These are phyloP conservation scores for Ennomos fuscantarius DNA, from an alignment of 2,888 invertebrate genomes.

Conservation along the genomic window DNA sequence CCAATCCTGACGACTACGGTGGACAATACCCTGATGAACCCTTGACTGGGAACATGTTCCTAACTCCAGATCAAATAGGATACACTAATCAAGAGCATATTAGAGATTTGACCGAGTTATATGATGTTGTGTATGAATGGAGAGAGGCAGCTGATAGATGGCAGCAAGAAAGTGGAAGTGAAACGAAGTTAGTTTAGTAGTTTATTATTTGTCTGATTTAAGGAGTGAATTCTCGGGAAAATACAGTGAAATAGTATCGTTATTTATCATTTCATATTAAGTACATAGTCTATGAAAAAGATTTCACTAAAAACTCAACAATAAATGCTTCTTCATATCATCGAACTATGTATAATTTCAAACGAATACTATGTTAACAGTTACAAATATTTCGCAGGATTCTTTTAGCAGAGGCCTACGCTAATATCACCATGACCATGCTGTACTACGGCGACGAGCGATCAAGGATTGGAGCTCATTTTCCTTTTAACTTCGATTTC, in stretches of 20 bases:
- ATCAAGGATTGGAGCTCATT: constrained; percentile 77
- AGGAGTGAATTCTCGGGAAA: no score
- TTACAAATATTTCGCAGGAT: constrained; percentile 61
- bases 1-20: constrained; percentile 65
- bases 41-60: constrained; percentile 56
- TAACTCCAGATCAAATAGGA: constrained; percentile 75
- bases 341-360: neutral
- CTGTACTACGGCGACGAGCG: constrained; percentile 84
- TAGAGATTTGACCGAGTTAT: constrained; percentile 85
- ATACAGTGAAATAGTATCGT: no score
- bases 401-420: constrained; percentile 87
- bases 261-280: no score
- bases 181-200: constrained; percentile 64
- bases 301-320: no score
- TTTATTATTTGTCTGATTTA: no score
- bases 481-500: constrained; percentile 88
- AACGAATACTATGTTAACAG: neutral
- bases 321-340: no score
- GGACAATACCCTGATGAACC: constrained; percentile 81
- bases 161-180: constrained; percentile 60
- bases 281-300: no score
- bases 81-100: constrained; percentile 87
- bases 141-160: constrained; percentile 78
- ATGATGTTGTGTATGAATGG: constrained; percentile 85
- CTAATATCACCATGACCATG: constrained; percentile 82